A percentile compares a stretch with the other conserved stretches of the same genome.
phyloP scores from a whole-genome alignment of 2,888 invertebrate genomes.

The Heliconius ismenius region DNA sequence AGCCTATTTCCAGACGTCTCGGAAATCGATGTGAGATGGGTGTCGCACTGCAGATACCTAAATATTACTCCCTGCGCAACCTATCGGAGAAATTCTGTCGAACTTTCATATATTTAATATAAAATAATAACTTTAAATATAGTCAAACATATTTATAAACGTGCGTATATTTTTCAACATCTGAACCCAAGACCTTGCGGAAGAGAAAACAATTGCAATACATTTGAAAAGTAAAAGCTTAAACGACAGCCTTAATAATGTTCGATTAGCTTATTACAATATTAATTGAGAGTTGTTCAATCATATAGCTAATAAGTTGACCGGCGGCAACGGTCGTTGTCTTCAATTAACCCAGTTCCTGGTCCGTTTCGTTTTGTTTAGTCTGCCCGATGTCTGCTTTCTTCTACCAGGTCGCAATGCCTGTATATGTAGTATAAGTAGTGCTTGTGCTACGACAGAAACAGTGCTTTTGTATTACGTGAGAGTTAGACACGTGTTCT shows the following conservation, averaged over 20 bases:
- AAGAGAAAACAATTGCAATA: constrained; percentile 18
- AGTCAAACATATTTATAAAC: constrained; percentile 35
- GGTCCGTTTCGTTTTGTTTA: constrained; percentile 67
- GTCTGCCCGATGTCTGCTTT: constrained; percentile 79
- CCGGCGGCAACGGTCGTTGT: constrained; percentile 69
- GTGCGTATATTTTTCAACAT: neutral
- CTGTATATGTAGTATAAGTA: constrained; percentile 57
- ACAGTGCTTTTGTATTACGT: constrained; percentile 67
- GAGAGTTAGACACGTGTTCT: constrained; percentile 53
- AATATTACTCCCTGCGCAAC: constrained; percentile 50
- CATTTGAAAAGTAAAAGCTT: constrained; percentile 24
- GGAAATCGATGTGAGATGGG: constrained; percentile 63
- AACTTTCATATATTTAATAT: constrained; percentile 47
- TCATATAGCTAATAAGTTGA: constrained; percentile 59
- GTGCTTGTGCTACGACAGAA: constrained; percentile 59
- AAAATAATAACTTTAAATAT: constrained; percentile 43
- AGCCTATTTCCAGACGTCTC: constrained; percentile 51
- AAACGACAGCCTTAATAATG: constrained; percentile 22
- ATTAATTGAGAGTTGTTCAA: constrained; percentile 65
- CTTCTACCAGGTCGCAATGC: constrained; percentile 64
- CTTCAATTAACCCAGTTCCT: constrained; percentile 79
- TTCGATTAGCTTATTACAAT: constrained; percentile 61
- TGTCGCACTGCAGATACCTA: constrained; percentile 75
- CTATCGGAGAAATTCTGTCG: constrained; percentile 58
- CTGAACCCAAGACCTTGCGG: neutral